A percentile compares a stretch with the other conserved stretches of the same genome.
Evolutionary conservation across 1,140 invertebrate genomes (phyloP).

Genomic region (Drosophila saltans): DNA sequence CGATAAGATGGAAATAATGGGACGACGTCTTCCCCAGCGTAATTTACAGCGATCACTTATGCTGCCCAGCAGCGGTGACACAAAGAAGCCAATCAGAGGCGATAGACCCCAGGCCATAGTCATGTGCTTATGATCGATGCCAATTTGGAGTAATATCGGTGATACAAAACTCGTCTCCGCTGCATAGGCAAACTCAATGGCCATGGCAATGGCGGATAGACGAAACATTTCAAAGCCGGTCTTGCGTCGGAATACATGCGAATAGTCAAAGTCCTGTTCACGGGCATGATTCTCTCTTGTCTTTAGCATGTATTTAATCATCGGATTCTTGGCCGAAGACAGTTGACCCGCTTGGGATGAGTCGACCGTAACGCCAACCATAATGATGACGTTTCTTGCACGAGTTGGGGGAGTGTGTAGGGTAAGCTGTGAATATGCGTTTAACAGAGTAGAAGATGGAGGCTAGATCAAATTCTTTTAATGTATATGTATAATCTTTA

Average conservation of each 20-base stretch:
- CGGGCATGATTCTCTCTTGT: constrained; percentile 75
- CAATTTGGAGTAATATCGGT: constrained; percentile 91
- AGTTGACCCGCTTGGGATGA: constrained; percentile 51
- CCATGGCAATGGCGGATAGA: constrained; percentile 92
- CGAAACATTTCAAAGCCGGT: constrained; percentile 88
- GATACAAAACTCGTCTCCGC: constrained; percentile 95
- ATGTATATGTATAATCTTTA: background rate
- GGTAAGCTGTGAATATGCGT: background rate
- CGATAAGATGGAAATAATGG: constrained; percentile 90
- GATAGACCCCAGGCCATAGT: constrained; percentile 93
- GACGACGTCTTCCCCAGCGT: constrained; percentile 88
- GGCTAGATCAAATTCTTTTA: background rate
- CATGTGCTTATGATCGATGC: constrained; percentile 89
- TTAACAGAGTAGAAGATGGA: background rate
- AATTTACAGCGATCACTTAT: constrained; percentile 90
- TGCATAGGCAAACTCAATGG: constrained; percentile 94
- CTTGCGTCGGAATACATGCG: constrained; percentile 86
- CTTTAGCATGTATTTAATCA: constrained; percentile 81
- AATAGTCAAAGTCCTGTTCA: constrained; percentile 82
- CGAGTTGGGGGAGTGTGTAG: constrained; percentile 1
- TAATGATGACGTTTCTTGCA: too few relatives aligned
- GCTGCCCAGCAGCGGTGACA: constrained; percentile 92
- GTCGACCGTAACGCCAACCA: constrained; percentile 70
- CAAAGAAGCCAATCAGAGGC: constrained; percentile 90
- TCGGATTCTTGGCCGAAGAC: constrained; percentile 72